These are phyloP conservation scores for Lamprologus callipterus DNA, from an alignment of 2,113 vertebrate genomes.

Conservation along the genomic window DNA sequence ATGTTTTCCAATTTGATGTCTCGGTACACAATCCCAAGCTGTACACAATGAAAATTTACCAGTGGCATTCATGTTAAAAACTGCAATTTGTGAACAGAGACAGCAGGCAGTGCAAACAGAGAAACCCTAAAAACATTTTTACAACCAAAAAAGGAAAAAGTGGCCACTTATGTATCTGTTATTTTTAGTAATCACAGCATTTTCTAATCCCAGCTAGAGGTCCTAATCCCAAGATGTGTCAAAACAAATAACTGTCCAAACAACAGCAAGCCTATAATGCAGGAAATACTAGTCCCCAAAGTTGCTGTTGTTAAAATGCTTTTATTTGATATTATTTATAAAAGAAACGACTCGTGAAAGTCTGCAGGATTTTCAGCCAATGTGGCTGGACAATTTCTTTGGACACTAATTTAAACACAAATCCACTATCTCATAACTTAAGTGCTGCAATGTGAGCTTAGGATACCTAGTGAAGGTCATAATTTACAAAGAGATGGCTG, in stretches of 20 bases:
- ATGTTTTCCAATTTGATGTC: constrained; percentile 92
- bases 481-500: not conserved
- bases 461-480: not conserved
- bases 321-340: not conserved
- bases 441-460: not conserved
- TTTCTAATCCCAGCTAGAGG: not conserved
- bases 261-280: not conserved
- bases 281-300: not conserved
- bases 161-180: not conserved
- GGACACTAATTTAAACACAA: not conserved
- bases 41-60: not conserved
- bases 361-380: not conserved
- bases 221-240: not conserved
- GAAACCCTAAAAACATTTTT: not conserved
- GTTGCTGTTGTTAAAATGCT: not conserved
- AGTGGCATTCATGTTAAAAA: not conserved
- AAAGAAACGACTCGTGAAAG: not conserved
- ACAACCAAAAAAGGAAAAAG: not conserved
- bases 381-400: not conserved
- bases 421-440: not conserved
- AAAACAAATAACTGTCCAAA: not conserved
- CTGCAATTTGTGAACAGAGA: not conserved
- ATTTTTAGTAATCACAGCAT: not conserved
- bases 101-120: not conserved
- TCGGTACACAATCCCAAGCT: constrained; percentile 88